These are phyloP conservation scores for Oikopleura vanhoeffeni DNA, from an alignment of 23 tunicate species.

Conservation along the genomic window DNA sequence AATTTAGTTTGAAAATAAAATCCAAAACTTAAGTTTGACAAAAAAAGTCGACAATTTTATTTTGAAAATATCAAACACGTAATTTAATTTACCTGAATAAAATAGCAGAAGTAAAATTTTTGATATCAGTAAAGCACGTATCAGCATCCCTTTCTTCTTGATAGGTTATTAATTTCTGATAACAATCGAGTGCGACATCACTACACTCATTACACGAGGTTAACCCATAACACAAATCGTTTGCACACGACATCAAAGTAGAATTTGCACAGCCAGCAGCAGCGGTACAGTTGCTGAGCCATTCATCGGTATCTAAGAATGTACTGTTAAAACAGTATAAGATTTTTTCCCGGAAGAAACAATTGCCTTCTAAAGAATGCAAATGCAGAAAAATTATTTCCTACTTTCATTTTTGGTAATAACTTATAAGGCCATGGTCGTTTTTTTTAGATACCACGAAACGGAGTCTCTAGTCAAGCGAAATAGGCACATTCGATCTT, in stretches of 20 bases:
- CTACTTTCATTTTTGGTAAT: no score
- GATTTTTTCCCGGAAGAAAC: no score
- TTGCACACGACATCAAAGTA: not conserved
- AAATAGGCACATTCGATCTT: no score
- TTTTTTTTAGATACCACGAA: no score
- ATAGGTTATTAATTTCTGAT: not conserved
- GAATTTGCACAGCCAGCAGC: not conserved
- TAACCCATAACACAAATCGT: not conserved
- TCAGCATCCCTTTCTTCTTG: not conserved
- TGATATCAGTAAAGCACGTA: constrained; percentile 4
- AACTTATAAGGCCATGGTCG: no score
- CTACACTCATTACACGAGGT: not conserved
- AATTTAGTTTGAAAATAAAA: not conserved
- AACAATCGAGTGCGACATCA: not conserved
- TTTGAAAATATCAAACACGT: not conserved
- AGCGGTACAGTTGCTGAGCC: not conserved
- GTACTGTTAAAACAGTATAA: no score
- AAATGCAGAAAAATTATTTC: no score
- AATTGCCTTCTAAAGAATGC: no score
- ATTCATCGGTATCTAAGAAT: not conserved
- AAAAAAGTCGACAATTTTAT: not conserved
- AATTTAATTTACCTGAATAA: constrained; percentile 11
- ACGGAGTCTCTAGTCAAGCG: no score
- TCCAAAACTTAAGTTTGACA: not conserved
- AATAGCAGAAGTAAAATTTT: not conserved